Evolutionary conservation across 2,888 invertebrate species (phyloP).

Genomic region (Fissipunctia ypsillon): DNA sequence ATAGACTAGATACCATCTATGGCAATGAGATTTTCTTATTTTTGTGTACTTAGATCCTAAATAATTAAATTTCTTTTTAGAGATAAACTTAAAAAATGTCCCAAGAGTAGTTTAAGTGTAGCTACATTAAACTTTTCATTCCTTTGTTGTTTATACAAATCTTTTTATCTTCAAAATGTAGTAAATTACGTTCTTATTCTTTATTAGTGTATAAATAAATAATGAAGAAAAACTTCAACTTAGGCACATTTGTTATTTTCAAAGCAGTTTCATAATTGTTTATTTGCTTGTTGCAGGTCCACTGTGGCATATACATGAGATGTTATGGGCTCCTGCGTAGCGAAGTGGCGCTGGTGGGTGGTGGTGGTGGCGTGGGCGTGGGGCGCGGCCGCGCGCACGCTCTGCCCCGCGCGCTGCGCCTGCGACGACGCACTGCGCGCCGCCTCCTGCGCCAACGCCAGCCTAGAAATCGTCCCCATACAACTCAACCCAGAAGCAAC

Average conservation of each 20-base stretch:
- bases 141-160: conserved; percentile 1
- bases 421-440: conserved; percentile 95
- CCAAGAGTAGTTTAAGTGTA: conserved; percentile 32
- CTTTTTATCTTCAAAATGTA: neutral
- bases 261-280: conserved; percentile 9
- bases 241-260: neutral
- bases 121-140: conserved; percentile 16
- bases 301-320: conserved; percentile 87
- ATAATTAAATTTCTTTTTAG: conserved; percentile 54
- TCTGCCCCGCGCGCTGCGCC: conserved; percentile 95
- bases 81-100: conserved; percentile 9
- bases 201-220: conserved; percentile 4
- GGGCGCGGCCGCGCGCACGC: conserved; percentile 90
- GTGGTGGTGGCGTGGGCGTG: conserved; percentile 90
- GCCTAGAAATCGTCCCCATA: conserved; percentile 96
- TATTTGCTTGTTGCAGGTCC: conserved; percentile 81
- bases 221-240: neutral
- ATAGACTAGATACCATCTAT: conserved; percentile 82
- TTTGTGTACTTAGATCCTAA: conserved; percentile 61
- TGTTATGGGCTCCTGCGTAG: conserved; percentile 90
- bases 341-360: conserved; percentile 89
- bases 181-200: neutral
- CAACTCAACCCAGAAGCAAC: conserved; percentile 96
- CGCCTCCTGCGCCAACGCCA: conserved; percentile 94
- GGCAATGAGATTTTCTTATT: conserved; percentile 77